Evolutionary conservation across 2,888 invertebrate species (phyloP).

Genomic region (Melangyna quadrimaculata): DNA sequence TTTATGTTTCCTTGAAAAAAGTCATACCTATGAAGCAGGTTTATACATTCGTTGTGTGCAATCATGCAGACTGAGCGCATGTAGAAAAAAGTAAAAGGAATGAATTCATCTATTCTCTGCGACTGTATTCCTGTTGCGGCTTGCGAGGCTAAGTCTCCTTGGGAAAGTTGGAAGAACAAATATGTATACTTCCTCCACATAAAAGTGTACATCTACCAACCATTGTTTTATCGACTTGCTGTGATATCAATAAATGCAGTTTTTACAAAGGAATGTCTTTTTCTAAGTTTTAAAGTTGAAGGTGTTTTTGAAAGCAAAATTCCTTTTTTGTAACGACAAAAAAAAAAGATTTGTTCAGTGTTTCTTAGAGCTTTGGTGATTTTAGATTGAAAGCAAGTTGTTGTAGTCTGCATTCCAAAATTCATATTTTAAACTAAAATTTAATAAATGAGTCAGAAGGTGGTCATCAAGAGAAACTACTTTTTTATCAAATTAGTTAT

Average conservation of each 20-base stretch:
- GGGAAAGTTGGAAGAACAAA: slow-evolving; percentile 11
- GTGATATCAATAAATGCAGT: neutral
- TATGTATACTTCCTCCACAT: no score
- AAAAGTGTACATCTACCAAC: neutral
- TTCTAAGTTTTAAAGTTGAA: neutral
- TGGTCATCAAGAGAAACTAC: no score
- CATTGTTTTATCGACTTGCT: slow-evolving; percentile 4
- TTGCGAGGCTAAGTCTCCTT: slow-evolving; percentile 26
- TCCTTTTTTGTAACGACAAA: no score
- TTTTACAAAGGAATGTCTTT: neutral
- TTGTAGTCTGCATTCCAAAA: no score
- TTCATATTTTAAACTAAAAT: no score
- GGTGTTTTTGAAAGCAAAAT: neutral
- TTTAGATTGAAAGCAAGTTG: no score
- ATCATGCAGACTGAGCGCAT: slow-evolving; percentile 24
- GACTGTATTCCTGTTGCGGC: no score
- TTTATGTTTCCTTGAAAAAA: neutral
- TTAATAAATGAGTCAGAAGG: no score
- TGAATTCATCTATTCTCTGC: neutral
- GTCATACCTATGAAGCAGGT: neutral
- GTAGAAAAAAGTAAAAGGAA: slow-evolving; percentile 9
- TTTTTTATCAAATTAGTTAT: no score
- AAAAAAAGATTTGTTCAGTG: neutral
- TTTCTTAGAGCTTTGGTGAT: no score
- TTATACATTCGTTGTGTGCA: slow-evolving; percentile 28